Percentiles rank a stretch among this genome's conserved stretches.
Evolutionary conservation across 2,888 invertebrate species (phyloP).

Genomic region (Diloba caeruleocephala): DNA sequence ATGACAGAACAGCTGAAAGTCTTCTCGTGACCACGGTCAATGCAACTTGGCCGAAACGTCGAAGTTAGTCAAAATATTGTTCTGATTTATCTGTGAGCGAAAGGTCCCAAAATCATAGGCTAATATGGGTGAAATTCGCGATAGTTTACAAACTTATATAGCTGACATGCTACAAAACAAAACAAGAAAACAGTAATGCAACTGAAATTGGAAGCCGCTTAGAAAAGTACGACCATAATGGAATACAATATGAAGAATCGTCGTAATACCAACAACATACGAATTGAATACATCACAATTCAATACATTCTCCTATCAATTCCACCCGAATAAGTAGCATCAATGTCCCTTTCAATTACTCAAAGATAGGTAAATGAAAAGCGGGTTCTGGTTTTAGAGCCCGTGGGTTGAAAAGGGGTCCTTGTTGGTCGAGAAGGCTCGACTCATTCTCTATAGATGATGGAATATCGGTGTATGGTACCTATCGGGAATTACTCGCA

Average conservation of each 20-base stretch:
- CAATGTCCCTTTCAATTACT: constrained; percentile 84
- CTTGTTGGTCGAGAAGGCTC: constrained; percentile 73
- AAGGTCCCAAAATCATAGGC: no score
- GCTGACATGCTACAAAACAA: constrained; percentile 12
- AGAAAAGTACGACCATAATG: constrained; percentile 26
- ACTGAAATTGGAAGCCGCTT: constrained; percentile 38
- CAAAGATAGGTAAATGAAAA: constrained; percentile 82
- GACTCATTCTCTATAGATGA: constrained; percentile 77
- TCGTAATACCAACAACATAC: constrained; percentile 47
- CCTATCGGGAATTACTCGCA: constrained; percentile 73
- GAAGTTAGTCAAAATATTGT: no score
- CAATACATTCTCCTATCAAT: constrained; percentile 76
- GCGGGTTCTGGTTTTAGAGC: constrained; percentile 77
- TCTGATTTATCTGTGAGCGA: no score
- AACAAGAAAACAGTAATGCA: constrained; percentile 22
- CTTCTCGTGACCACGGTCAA: no score
- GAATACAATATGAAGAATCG: constrained; percentile 45
- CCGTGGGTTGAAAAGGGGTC: constrained; percentile 73
- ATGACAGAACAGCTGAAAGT: no score
- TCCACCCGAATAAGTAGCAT: constrained; percentile 77
- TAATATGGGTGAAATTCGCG: no score
- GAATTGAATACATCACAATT: constrained; percentile 63
- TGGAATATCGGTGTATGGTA: constrained; percentile 78
- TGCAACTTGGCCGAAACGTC: no score
- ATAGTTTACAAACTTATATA: no score